phyloP scores from a whole-genome alignment of 2,888 invertebrate species.

The Torymus texanus region DNA sequence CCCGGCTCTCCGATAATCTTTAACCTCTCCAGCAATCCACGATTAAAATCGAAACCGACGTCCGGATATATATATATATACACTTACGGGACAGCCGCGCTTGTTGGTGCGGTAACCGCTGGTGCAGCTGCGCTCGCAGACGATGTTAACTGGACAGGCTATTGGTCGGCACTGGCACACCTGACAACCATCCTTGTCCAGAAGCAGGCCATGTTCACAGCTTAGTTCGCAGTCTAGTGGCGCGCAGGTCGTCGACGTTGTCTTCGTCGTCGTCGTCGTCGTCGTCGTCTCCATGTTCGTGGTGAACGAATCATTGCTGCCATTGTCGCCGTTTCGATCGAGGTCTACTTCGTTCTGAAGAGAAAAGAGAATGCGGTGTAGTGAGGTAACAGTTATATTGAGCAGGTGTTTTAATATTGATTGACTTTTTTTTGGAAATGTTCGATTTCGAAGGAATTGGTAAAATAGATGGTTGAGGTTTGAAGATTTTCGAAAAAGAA shows the following conservation, averaged over 20 bases:
- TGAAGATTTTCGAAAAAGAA: too few relatives aligned
- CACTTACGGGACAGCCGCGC: conserved; percentile 67
- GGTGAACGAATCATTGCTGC: background rate
- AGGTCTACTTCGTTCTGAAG: conserved; percentile 1
- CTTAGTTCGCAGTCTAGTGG: conserved; percentile 67
- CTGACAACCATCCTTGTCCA: conserved; percentile 70
- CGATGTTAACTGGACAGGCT: conserved; percentile 62
- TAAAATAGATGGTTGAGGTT: too few relatives aligned
- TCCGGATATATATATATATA: too few relatives aligned
- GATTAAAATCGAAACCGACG: too few relatives aligned
- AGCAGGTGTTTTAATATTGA: too few relatives aligned
- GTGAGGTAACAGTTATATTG: too few relatives aligned
- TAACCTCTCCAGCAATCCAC: background rate
- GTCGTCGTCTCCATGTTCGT: conserved; percentile 47
- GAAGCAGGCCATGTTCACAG: conserved; percentile 68
- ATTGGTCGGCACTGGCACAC: conserved; percentile 68
- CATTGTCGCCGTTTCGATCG: background rate
- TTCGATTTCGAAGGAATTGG: too few relatives aligned
- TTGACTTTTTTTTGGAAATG: too few relatives aligned
- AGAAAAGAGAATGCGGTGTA: too few relatives aligned
- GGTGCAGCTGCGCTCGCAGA: conserved; percentile 67
- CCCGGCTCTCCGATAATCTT: background rate
- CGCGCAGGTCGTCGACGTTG: conserved; percentile 61
- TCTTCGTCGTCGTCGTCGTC: conserved; percentile 56
- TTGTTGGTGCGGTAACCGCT: conserved; percentile 68